phyloP scores from a whole-genome alignment of 2,113 vertebrate genomes.

The Thalassarche chlororhynchos region DNA sequence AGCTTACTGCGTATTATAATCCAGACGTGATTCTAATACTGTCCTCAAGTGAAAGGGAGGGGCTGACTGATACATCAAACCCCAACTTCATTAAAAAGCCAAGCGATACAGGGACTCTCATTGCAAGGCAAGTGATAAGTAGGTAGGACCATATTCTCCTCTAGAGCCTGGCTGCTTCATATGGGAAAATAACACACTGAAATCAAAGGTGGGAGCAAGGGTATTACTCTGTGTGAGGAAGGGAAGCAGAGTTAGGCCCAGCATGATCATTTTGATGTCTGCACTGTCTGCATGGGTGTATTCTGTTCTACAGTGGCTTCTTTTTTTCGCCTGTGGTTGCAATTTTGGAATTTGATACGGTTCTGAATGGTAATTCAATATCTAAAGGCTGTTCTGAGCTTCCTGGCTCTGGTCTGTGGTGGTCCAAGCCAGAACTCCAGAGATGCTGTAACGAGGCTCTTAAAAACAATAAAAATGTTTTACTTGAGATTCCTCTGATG shows the following conservation, averaged over 20 bases:
- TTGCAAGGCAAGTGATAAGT: neutral
- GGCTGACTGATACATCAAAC: neutral
- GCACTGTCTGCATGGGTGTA: neutral
- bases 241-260: neutral
- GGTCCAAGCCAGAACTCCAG: neutral
- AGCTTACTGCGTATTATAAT: constrained; percentile 19
- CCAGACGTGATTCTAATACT: constrained; percentile 9
- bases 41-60: constrained; percentile 29
- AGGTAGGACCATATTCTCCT: neutral
- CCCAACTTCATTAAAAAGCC: neutral
- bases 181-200: neutral
- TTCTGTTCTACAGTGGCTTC: neutral
- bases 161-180: neutral
- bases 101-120: neutral
- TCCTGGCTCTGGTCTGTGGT: neutral
- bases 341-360: neutral
- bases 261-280: neutral
- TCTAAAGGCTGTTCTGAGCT: neutral
- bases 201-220: neutral
- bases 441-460: neutral
- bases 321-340: neutral
- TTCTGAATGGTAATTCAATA: neutral
- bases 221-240: neutral
- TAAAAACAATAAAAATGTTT: constrained; percentile 7
- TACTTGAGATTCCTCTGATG: neutral